Conservation (phyloP, 2,888 invertebrate genomes). For the Luperina testacea region DNA sequence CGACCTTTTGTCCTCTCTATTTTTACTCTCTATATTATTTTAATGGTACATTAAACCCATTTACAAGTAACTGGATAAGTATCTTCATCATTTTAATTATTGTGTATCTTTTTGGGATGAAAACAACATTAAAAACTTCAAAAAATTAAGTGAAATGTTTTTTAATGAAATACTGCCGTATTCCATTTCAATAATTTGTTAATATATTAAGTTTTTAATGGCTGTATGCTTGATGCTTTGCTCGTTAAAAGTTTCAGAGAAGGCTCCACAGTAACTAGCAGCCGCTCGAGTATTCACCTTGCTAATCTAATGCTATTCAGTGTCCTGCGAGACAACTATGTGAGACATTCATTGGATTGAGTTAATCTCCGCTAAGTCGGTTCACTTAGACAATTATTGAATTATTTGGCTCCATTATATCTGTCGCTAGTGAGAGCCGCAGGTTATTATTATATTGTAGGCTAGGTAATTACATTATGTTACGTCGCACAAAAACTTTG, state of each 20-base stretch:
- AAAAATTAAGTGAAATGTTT: conserved; percentile 32
- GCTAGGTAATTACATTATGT: background rate
- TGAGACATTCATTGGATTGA: conserved; percentile 77
- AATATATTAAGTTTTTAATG: conserved; percentile 41
- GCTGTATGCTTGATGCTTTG: conserved; percentile 30
- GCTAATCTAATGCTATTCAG: conserved; percentile 73
- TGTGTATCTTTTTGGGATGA: conserved; percentile 20
- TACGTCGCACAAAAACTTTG: background rate
- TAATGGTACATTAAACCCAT: conserved; percentile 51
- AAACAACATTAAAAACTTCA: conserved; percentile 31
- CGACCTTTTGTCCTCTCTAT: conserved; percentile 53
- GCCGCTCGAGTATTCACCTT: conserved; percentile 70
- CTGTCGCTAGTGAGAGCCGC: conserved; percentile 17
- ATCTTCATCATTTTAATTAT: conserved; percentile 59
- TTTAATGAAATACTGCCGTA: conserved; percentile 34
- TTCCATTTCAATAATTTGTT: conserved; percentile 47
- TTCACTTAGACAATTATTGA: conserved; percentile 64
- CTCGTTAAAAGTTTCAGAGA: conserved; percentile 66
- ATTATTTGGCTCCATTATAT: conserved; percentile 58
- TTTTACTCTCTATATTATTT: conserved; percentile 52
- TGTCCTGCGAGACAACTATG: conserved; percentile 68
- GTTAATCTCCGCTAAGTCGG: conserved; percentile 70
- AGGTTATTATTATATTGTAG: background rate
- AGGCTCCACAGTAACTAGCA: conserved; percentile 38
- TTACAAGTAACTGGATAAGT: conserved; percentile 50